phyloP scores from a whole-genome alignment of 1,140 invertebrate genomes.

The Drosophila sp. region DNA sequence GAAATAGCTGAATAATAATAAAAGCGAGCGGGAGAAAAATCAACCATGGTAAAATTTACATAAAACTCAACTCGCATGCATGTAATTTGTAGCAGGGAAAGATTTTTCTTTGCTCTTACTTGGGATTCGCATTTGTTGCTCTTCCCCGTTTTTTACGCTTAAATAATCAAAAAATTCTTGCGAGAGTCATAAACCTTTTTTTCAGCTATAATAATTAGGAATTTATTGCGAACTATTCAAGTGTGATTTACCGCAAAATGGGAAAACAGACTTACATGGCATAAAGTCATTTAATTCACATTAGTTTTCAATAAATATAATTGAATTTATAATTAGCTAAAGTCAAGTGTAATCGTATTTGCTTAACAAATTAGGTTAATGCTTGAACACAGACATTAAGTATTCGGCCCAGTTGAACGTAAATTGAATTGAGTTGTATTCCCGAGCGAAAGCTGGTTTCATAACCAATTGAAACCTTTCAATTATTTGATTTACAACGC shows the following conservation, averaged over 20 bases:
- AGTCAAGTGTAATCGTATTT: neutral
- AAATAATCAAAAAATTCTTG: conserved; percentile 38
- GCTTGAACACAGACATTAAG: neutral
- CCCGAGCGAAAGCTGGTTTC: neutral
- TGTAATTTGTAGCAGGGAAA: conserved; percentile 60
- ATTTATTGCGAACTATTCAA: conserved; percentile 13
- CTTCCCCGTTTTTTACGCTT: neutral
- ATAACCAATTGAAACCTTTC: neutral
- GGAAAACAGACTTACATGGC: neutral
- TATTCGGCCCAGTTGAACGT: neutral
- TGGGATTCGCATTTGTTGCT: conserved; percentile 17
- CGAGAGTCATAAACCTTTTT: conserved; percentile 10
- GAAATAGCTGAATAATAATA: conserved; percentile 22
- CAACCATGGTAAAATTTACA: conserved; percentile 47
- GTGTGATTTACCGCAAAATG: neutral
- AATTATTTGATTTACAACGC: conserved; percentile 18
- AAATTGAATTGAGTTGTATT: neutral
- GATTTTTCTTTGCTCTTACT: conserved; percentile 52
- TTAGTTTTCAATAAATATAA: neutral
- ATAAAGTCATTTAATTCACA: neutral
- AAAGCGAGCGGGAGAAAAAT: conserved; percentile 21
- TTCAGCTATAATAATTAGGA: conserved; percentile 14
- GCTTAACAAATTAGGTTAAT: neutral
- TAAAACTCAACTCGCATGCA: conserved; percentile 58
- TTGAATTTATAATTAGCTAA: conserved; percentile 5